These are phyloP conservation scores for Xylocampa areola DNA, from an alignment of 2,888 invertebrate species.

Conservation along the genomic window DNA sequence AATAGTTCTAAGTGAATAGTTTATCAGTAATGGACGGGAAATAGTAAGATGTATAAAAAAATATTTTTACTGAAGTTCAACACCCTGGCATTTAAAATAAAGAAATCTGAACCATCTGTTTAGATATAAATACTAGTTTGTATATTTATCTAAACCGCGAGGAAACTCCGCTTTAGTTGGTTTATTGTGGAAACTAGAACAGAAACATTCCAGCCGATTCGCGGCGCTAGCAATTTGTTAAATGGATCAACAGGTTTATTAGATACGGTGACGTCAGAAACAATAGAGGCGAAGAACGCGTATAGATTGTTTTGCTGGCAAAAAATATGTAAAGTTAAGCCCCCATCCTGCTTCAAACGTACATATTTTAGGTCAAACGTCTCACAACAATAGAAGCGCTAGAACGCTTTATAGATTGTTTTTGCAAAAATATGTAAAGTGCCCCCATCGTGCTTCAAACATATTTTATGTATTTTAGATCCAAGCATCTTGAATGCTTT, in stretches of 20 bases:
- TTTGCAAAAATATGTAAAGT: no score
- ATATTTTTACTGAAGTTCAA: conserved; percentile 28
- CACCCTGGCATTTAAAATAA: conserved; percentile 15
- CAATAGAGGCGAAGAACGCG: conserved; percentile 33
- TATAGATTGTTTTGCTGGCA: conserved; percentile 3
- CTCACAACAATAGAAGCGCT: no score
- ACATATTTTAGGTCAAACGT: no score
- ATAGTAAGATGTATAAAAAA: neutral
- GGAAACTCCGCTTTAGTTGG: conserved; percentile 23
- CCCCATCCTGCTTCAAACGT: no score
- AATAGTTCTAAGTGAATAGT: no score
- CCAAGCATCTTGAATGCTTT: no score
- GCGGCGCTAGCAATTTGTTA: conserved; percentile 49
- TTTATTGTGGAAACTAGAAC: conserved; percentile 40
- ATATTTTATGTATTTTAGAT: no score
- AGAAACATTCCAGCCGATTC: conserved; percentile 45
- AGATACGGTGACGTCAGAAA: conserved; percentile 47
- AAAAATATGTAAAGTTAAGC: neutral
- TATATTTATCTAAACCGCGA: conserved; percentile 32
- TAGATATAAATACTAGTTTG: conserved; percentile 17
- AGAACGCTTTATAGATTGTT: no score
- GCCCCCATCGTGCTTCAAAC: no score
- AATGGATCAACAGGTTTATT: conserved; percentile 56
- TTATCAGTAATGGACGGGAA: no score
- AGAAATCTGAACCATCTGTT: conserved; percentile 20